Base-by-base conservation (phyloP, 2,888 invertebrate species). In the Caenorhabditis sp. region DNA sequence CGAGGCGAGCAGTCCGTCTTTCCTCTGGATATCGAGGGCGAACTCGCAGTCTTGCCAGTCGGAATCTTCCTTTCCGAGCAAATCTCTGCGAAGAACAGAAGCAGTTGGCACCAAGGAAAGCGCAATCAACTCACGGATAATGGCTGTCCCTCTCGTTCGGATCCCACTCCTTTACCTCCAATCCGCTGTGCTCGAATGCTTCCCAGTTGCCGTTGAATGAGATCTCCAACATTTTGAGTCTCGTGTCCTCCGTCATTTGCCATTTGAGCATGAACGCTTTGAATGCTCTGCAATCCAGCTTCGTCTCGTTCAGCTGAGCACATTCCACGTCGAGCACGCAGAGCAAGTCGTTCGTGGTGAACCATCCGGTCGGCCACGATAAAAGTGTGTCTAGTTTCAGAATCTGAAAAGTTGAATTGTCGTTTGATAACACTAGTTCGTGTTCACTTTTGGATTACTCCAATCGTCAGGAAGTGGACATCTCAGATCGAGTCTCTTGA, bases 131-230 rank as follows among this genome's bases (percentile, higher is more conserved):
- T 53, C 15, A 70, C 70, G 70, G 70, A 59, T 45, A 59, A 46
- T 70, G 70, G 13, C 70, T 59, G 30, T 70, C 59, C 30, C 70
- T 52, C 9, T 70, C 50, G 27, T 13, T 15, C 13, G 26, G 35
- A 37, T 59, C 35, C 50, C 41, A 68, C 9, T 68, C 39, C 26
- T 68, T 58, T 8, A 22, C 30, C 13, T 45, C 50, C 27, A 70
- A 30, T 2, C 70, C 70, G 37, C 37, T 39, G n/a, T 2, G 13
- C 8, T 70, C 5, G 5, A 43, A 70, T 37, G 22, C 45, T 9
- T 53, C 58, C 59, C 59, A 70, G 35, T 70, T 15, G 15, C 70
- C 70, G 17, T 70, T 53, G 9, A 70, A 70, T 7, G 70, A 70
- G 24, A 70, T 35, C 46, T 70, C 70, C 13, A 70, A 32, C 13